phyloP scores from a whole-genome alignment of 2,888 invertebrate species.

The Aporophyla nigra region DNA sequence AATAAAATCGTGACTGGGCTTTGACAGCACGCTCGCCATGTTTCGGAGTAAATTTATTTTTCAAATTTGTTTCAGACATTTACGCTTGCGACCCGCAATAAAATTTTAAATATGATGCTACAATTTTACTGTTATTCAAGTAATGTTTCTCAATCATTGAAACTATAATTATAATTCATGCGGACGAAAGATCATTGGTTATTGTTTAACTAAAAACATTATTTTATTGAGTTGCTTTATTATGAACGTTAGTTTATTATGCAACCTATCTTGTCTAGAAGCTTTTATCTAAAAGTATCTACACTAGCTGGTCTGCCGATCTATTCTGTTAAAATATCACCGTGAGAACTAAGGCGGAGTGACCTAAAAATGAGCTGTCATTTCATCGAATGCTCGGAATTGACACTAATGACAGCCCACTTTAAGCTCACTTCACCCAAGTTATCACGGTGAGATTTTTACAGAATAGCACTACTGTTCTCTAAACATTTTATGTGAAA shows the following conservation, averaged over 20 bases:
- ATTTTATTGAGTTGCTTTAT: not conserved
- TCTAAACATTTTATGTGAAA: no score
- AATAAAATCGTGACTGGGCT: conserved; percentile 51
- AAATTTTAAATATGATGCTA: conserved; percentile 6
- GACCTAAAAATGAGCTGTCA: no score
- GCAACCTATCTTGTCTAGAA: not conserved
- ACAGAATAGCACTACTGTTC: no score
- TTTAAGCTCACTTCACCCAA: no score
- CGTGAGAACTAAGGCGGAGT: no score
- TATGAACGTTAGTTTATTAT: no score
- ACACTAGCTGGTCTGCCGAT: not conserved
- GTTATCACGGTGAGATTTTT: no score
- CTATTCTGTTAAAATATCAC: not conserved
- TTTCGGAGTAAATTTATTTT: conserved; percentile 50
- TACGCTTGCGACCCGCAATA: conserved; percentile 17
- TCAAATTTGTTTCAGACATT: conserved; percentile 45
- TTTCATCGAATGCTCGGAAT: no score
- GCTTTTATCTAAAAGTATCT: not conserved
- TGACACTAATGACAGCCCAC: no score
- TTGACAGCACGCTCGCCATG: conserved; percentile 42
- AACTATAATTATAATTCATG: not conserved
- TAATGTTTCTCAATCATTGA: conserved; percentile 1
- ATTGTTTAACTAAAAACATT: not conserved
- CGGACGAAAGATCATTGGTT: not conserved
- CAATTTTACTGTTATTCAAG: conserved; percentile 21